phyloP scores from a whole-genome alignment of 1,140 invertebrate species.

The Daktulosphaira vitifoliae region DNA sequence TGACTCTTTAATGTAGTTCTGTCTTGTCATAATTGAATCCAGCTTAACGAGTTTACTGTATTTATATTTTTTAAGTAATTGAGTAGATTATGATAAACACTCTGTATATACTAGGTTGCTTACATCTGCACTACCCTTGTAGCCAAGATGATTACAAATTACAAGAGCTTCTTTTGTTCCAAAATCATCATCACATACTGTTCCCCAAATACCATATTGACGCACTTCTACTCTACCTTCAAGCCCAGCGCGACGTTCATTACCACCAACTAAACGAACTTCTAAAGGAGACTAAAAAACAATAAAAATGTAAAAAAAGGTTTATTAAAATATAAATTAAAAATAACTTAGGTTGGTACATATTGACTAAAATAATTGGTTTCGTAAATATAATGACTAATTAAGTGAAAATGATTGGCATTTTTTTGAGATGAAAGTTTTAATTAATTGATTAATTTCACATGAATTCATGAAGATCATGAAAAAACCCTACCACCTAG shows the following conservation, averaged over 20 bases:
- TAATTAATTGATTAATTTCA: too few species aligned
- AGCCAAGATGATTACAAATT: conserved; percentile 56
- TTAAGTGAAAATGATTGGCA: too few species aligned
- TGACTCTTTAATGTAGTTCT: too few species aligned
- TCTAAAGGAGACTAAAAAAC: conserved; percentile 15
- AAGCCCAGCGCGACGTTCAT: conserved; percentile 39
- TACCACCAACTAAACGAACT: conserved; percentile 20
- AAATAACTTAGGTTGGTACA: conserved; percentile 1
- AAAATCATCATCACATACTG: conserved; percentile 71
- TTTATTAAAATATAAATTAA: conserved; percentile 13
- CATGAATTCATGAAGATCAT: too few species aligned
- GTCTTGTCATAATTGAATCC: too few species aligned
- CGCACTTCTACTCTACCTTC: conserved; percentile 63
- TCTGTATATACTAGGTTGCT: not conserved
- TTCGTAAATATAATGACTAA: too few species aligned
- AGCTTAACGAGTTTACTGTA: too few species aligned
- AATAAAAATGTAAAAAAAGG: conserved; percentile 13
- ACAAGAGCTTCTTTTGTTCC: conserved; percentile 55
- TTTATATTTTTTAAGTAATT: too few species aligned
- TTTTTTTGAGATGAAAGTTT: too few species aligned
- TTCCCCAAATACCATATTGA: conserved; percentile 64
- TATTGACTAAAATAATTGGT: too few species aligned
- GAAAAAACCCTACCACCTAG: too few species aligned
- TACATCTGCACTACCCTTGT: conserved; percentile 48
- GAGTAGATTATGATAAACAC: too few species aligned